Percentiles rank a stretch among this genome's conserved stretches.
phyloP scores from a whole-genome alignment of 1,140 invertebrate genomes.

The Oncopodura yosiiana region DNA sequence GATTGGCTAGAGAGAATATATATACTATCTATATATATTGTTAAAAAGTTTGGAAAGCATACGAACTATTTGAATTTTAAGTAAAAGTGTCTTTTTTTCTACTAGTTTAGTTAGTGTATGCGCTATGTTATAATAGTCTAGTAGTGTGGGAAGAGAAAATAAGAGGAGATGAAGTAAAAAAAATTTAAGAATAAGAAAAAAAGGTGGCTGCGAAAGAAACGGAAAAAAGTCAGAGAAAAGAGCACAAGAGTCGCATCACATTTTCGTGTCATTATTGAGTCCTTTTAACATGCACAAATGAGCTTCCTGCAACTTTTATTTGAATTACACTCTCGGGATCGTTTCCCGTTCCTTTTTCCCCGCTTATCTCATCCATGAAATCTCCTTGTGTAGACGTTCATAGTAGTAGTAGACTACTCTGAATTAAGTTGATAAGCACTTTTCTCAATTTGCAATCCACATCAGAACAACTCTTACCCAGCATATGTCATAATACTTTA shows the following conservation, averaged over 20 bases:
- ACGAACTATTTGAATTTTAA: too few species aligned
- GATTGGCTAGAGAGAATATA: too few species aligned
- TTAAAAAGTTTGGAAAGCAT: too few species aligned
- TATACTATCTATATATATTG: too few species aligned
- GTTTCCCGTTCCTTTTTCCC: conserved; percentile 30
- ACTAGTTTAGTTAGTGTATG: too few species aligned
- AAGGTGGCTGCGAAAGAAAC: conserved; percentile 14
- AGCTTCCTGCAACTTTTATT: conserved; percentile 34
- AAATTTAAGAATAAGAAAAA: conserved; percentile 14
- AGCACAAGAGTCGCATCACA: conserved; percentile 12
- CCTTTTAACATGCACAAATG: conserved; percentile 35
- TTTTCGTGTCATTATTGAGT: conserved; percentile 32
- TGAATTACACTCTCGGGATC: conserved; percentile 35
- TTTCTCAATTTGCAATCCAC: conserved; percentile 33
- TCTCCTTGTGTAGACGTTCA: conserved; percentile 24
- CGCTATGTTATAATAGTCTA: too few species aligned
- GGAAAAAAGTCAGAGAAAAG: conserved; percentile 2
- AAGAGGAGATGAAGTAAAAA: not conserved
- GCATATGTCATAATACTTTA: conserved; percentile 21
- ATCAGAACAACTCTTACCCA: conserved; percentile 10
- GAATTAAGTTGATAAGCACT: conserved; percentile 36
- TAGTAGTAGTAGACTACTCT: too few species aligned
- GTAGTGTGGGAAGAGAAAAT: not conserved
- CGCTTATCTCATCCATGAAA: conserved; percentile 30
- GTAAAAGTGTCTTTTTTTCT: too few species aligned